phyloP scores from a whole-genome alignment of 2,113 vertebrate genomes.

The Forbesichthys agassizii region DNA sequence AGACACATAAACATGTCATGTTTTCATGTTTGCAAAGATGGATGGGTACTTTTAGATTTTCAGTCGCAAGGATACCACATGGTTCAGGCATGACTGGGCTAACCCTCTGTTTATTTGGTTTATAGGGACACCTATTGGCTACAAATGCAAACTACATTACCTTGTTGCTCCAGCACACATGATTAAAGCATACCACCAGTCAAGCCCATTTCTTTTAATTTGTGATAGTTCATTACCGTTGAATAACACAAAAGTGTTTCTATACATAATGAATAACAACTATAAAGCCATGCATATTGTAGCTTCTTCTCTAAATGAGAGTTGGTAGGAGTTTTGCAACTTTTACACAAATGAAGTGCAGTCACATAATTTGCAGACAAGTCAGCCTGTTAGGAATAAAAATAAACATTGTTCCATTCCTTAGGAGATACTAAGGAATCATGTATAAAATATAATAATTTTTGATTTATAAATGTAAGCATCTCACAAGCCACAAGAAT shows the following conservation, averaged over 20 bases:
- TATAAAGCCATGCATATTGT: conserved; percentile 33
- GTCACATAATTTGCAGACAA: conserved; percentile 59
- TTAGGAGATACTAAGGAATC: conserved; percentile 78
- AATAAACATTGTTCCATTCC: conserved; percentile 50
- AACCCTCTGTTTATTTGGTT: conserved; percentile 77
- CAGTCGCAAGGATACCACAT: conserved; percentile 34
- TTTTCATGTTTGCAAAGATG: conserved; percentile 6
- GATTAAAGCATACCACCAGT: conserved; percentile 47
- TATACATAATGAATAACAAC: conserved; percentile 60
- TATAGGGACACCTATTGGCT: conserved; percentile 94
- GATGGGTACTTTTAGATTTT: conserved; percentile 49
- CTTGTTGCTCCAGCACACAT: neutral
- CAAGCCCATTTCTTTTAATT: conserved; percentile 48
- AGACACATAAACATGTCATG: too few species aligned
- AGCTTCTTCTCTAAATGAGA: conserved; percentile 16
- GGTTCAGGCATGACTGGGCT: conserved; percentile 35
- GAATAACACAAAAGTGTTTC: conserved; percentile 58
- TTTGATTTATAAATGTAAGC: conserved; percentile 71
- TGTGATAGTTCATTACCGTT: conserved; percentile 52
- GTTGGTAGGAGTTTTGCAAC: conserved; percentile 20
- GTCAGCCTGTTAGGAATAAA: conserved; percentile 56
- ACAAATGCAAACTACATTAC: conserved; percentile 74
- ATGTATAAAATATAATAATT: conserved; percentile 78
- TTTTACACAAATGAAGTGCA: conserved; percentile 45
- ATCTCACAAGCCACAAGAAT: conserved; percentile 67